phyloP scores from a whole-genome alignment of 1,140 invertebrate genomes.

The Caerostris darwini region DNA sequence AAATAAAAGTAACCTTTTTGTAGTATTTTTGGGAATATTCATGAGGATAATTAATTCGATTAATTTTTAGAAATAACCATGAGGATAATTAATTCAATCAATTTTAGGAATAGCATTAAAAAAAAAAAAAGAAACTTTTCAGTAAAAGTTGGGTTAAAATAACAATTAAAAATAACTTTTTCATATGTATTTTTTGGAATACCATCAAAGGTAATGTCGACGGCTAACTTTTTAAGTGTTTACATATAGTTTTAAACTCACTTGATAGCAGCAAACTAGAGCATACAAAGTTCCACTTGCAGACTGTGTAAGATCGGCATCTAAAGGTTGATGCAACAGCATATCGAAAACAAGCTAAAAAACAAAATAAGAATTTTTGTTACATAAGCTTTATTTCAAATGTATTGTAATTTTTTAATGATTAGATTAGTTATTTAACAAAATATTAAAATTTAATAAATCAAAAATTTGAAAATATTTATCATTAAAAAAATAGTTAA shows the following conservation, averaged over 20 bases:
- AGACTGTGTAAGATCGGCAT: slow-evolving; percentile 85
- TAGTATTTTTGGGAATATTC: not conserved
- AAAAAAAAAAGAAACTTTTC: too few relatives aligned
- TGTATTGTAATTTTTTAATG: too few relatives aligned
- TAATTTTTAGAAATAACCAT: not conserved
- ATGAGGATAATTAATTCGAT: not conserved
- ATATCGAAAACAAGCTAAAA: slow-evolving; percentile 86
- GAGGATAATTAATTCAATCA: not conserved
- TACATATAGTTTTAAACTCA: slow-evolving; percentile 79
- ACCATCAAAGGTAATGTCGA: too few relatives aligned
- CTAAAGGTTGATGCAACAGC: slow-evolving; percentile 87
- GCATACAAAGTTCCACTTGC: slow-evolving; percentile 87
- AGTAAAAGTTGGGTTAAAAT: too few relatives aligned
- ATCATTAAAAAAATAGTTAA: too few relatives aligned
- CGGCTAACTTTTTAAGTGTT: too few relatives aligned
- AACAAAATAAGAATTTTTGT: not conserved
- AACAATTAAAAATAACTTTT: too few relatives aligned
- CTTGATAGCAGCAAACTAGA: slow-evolving; percentile 88
- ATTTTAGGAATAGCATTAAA: not conserved
- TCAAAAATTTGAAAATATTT: too few relatives aligned
- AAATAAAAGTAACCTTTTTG: too few relatives aligned
- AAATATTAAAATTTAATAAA: too few relatives aligned
- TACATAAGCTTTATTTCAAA: not conserved
- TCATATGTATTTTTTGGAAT: too few relatives aligned
- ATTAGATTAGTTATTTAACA: too few relatives aligned